Percentiles rank a stretch among this genome's conserved stretches.
Evolutionary conservation across 1,140 invertebrate species (phyloP).

Genomic region (Hermatobates lingyangjiaoensis): DNA sequence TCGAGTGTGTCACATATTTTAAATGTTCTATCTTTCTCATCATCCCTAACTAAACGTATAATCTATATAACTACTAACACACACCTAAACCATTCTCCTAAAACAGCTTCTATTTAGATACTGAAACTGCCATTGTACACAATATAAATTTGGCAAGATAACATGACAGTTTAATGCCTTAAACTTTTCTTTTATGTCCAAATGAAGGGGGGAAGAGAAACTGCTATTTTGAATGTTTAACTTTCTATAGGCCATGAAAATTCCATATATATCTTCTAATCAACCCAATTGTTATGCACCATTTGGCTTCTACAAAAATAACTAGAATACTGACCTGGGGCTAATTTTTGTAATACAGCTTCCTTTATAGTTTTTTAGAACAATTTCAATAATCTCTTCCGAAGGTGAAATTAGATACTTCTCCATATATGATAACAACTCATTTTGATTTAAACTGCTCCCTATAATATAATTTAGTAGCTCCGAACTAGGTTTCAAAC

Average conservation of each 20-base stretch:
- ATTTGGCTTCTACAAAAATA: neutral
- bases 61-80: no score
- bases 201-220: no score
- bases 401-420: constrained; percentile 10
- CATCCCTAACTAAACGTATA: no score
- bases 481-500: constrained; percentile 13
- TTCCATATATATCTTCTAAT: constrained; percentile 2
- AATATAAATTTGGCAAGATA: no score
- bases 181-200: no score
- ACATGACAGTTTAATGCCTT: no score
- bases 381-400: constrained; percentile 25
- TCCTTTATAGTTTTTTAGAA: constrained; percentile 19
- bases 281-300: neutral
- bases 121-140: no score
- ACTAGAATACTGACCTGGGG: neutral
- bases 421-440: neutral
- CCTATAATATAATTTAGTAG: constrained; percentile 25
- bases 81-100: no score
- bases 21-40: no score
- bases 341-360: neutral
- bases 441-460: constrained; percentile 23
- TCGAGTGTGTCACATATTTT: no score
- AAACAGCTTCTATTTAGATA: no score
- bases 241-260: constrained; percentile 14
- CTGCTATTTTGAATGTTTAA: neutral